Base-by-base conservation (phyloP, 2,888 invertebrate species). In the Drosophila incognita region DNA sequence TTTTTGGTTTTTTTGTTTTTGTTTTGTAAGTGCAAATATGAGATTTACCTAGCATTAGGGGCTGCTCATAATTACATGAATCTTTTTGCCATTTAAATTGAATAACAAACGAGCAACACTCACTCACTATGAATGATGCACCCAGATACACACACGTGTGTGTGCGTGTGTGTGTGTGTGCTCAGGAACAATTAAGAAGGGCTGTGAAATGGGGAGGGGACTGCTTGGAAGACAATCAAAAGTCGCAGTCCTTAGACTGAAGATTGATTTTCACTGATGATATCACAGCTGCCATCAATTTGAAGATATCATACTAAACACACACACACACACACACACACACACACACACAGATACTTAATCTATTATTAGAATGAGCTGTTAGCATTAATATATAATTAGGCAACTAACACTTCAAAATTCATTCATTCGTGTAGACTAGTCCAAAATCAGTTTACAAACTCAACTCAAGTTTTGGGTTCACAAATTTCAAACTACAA, bases 1-100 rank as follows among this genome's bases (percentile, higher is more conserved):
- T 10, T 33, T 33, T 33, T 10, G 10, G 10, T 33, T 46, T 13
- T 51, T 33, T 65, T 33, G 2, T 51, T 27, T 46, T 61, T 60
- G 52, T 54, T 56, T 60, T 57, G 57, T 66, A 60, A 74, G 57
- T 81, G 60, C 69, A 69, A 66, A 71, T 78, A 61, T 71, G 71
- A 52, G 70, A 71, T 71, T 74, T 81, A 64, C 60, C 68, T 75
- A 57, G 51, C 64, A 60, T 71, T 75, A 72, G 77, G 69, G 81
- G 87, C 69, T 75, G 81, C 48, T 74, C 72, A 81, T 85, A 87
- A 89, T 89, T 89, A 89, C 81, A 84, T 83, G 87, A 88, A 88
- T 86, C 78, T 75, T 70, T 61, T 57, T 74, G 69, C 79, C 78
- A 86, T 84, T 88, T 78, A 67, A 76, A 74, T 76, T n/a, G 46